A percentile compares a stretch with the other conserved stretches of the same genome.
These are phyloP conservation scores for Ladona fulva DNA, from an alignment of 1,140 invertebrate genomes.

Conservation along the genomic window DNA sequence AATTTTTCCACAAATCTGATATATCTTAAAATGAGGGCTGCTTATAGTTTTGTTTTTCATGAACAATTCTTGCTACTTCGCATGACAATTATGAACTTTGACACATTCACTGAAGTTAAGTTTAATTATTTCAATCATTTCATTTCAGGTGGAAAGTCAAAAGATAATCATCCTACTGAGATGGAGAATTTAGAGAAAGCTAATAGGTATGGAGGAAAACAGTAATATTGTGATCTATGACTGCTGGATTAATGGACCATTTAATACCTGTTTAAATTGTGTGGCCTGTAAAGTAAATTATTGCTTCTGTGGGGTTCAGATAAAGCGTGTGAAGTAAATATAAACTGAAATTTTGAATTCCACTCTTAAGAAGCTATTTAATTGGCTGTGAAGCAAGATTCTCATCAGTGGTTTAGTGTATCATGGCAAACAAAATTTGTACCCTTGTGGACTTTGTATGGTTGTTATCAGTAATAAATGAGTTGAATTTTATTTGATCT, in stretches of 20 bases:
- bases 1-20: too few species aligned
- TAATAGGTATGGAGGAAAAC: neutral
- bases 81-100: too few species aligned
- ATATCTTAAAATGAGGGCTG: too few species aligned
- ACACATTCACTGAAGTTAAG: too few species aligned
- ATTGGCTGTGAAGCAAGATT: conserved; percentile 1
- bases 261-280: neutral
- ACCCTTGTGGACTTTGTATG: neutral
- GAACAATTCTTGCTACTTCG: too few species aligned
- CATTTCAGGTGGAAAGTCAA: neutral
- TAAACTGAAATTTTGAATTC: neutral
- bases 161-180: neutral
- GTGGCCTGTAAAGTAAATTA: neutral
- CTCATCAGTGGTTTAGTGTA: neutral
- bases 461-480: neutral
- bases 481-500: neutral
- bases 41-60: too few species aligned
- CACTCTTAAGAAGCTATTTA: neutral
- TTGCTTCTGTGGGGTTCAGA: neutral
- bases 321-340: neutral
- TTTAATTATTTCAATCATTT: too few species aligned
- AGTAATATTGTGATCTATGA: neutral
- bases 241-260: too few species aligned
- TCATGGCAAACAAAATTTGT: neutral
- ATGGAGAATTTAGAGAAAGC: neutral